Evolutionary conservation across 2,113 vertebrate species (phyloP).

Genomic region (Mustela nigripes): DNA sequence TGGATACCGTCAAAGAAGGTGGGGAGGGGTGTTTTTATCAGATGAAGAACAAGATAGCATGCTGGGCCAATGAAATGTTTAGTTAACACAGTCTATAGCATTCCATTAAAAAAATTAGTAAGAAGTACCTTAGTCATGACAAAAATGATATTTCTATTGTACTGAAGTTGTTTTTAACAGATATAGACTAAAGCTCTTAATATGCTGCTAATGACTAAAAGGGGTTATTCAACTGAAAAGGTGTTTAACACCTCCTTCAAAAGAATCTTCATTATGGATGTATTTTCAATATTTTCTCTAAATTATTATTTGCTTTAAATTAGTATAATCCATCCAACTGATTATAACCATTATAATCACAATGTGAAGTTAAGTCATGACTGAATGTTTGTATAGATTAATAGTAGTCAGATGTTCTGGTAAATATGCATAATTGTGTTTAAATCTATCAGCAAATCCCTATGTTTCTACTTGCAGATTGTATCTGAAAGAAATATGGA

Average conservation of each 20-base stretch:
- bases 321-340: conserved; percentile 51
- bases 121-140: not conserved
- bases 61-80: not conserved
- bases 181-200: not conserved
- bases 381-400: conserved; percentile 39
- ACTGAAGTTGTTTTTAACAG: conserved; percentile 51
- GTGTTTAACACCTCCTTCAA: conserved; percentile 42
- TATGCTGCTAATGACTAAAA: conserved; percentile 42
- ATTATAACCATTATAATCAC: conserved; percentile 43
- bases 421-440: conserved; percentile 38
- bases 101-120: conserved; percentile 4
- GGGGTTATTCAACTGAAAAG: conserved; percentile 60
- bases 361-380: conserved; percentile 48
- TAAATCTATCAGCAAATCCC: not conserved
- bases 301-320: conserved; percentile 65
- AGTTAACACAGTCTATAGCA: not conserved
- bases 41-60: not conserved
- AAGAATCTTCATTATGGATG: conserved; percentile 47
- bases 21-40: not conserved
- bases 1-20: fast-evolving
- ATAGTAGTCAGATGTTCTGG: conserved; percentile 55
- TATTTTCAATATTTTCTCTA: conserved; percentile 61
- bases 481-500: not conserved
- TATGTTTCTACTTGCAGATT: not conserved
- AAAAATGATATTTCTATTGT: conserved; percentile 15